Base-by-base conservation (phyloP, 2,888 invertebrate species). In the Ceramica pisi region DNA sequence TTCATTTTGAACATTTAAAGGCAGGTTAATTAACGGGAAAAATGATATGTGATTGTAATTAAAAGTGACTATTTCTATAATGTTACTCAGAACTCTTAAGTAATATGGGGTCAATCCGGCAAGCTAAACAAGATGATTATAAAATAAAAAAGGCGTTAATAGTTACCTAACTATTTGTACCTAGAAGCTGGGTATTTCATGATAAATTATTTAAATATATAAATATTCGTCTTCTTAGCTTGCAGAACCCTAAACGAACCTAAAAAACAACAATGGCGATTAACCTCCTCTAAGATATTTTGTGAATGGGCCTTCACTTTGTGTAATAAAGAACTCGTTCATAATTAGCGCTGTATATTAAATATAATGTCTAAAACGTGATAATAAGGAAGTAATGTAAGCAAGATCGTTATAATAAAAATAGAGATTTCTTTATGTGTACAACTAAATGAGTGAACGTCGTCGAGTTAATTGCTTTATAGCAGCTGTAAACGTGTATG, bases 321-420 rank as follows among this genome's bases (percentile, higher is more conserved):
- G 88, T 88, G 88, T 92, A 92, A 93, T 93, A 92, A 93, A 92
- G 91, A 92, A 92, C 91, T 91, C 91, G 92, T 90, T 92, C 90
- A 91, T 95, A 94, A 94, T 95, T 95, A 94, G 92, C 93, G 92
- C 92, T 93, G 92, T 94, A 92, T 94, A 93, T 92, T 93, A 93
- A 93, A 92, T 93, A 91, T 92, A 93, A 93, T 91, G 92, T 91
- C 90, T 91, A 92, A 93, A 92, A 93, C 90, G 92, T 93, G 93
- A 93, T 94, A 94, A 94, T 94, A 94, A 94, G 93, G 94, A 94
- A 94, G 92, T 92, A 92, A 93, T 94, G 93, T 94, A 92, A 94
- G 93, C 93, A 92, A 92, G 92, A 94, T 93, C 91, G 91, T 93
- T 93, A 92, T 90, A 92, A 93, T 91, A 92, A 91, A 91, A 92